Percentiles rank a stretch among this genome's conserved stretches.
Evolutionary conservation across 2,113 vertebrate genomes (phyloP).

Genomic region (Campylomormyrus numenius): DNA sequence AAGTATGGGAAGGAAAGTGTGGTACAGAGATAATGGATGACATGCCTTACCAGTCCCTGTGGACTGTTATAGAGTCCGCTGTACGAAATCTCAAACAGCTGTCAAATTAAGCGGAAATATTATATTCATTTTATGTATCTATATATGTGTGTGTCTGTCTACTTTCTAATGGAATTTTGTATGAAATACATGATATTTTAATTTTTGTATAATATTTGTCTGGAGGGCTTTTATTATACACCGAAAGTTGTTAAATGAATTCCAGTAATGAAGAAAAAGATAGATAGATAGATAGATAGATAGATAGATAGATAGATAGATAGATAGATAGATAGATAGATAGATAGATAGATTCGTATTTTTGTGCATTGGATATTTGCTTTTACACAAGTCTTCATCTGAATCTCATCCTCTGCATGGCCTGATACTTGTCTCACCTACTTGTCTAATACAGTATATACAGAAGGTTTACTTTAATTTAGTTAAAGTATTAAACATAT

Average conservation of each 20-base stretch:
- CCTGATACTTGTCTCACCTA: background rate
- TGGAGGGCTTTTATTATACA: constrained; percentile 1
- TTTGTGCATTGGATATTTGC: background rate
- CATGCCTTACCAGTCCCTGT: constrained; percentile 21
- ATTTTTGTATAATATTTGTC: constrained; percentile 9
- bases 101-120: constrained; percentile 22
- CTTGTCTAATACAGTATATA: background rate
- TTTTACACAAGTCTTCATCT: background rate
- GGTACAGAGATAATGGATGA: constrained; percentile 33
- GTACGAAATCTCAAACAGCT: constrained; percentile 33
- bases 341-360: background rate
- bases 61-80: background rate
- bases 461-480: background rate
- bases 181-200: background rate
- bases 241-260: background rate
- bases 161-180: background rate
- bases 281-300: background rate
- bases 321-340: background rate
- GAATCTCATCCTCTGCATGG: background rate
- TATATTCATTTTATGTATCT: constrained; percentile 19
- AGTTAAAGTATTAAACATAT: background rate
- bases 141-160: background rate
- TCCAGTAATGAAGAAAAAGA: background rate
- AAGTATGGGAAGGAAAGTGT: constrained; percentile 30
- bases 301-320: background rate